These are phyloP conservation scores for Parauchenoglanis ngamensis DNA, from an alignment of 2,797 vertebrate genomes.

Conservation along the genomic window DNA sequence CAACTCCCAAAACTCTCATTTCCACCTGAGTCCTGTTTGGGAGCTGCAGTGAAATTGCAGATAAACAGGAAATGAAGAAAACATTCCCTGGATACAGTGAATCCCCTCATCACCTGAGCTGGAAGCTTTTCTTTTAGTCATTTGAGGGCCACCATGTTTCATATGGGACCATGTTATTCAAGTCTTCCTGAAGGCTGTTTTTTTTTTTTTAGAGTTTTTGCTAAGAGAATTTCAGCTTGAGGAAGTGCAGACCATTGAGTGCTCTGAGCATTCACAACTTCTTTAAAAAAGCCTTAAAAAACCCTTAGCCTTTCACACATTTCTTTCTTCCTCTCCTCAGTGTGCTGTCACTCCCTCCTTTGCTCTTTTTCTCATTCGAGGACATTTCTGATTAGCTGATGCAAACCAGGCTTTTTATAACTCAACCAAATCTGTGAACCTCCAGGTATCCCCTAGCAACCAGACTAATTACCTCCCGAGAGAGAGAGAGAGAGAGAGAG, in stretches of 20 bases:
- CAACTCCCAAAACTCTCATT: conserved; percentile 42
- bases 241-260: background rate
- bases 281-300: background rate
- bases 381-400: conserved; percentile 48
- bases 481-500: conserved; percentile 22
- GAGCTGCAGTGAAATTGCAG: conserved; percentile 20
- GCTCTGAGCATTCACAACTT: background rate
- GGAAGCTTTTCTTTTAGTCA: conserved; percentile 35
- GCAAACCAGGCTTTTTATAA: conserved; percentile 53
- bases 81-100: conserved; percentile 26
- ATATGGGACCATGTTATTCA: conserved; percentile 12
- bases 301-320: background rate
- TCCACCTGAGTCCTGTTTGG: conserved; percentile 35
- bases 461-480: conserved; percentile 55
- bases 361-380: conserved; percentile 35
- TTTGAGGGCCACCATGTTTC: background rate
- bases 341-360: conserved; percentile 15
- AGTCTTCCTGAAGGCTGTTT: background rate
- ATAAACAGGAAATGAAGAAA: conserved; percentile 47
- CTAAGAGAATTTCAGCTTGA: background rate
- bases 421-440: conserved; percentile 38
- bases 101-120: conserved; percentile 35
- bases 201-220: background rate
- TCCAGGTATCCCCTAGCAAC: conserved; percentile 51
- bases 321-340: background rate